Evolutionary conservation across 2,113 vertebrate genomes (phyloP).

Genomic region (Rhinoderma darwinii): DNA sequence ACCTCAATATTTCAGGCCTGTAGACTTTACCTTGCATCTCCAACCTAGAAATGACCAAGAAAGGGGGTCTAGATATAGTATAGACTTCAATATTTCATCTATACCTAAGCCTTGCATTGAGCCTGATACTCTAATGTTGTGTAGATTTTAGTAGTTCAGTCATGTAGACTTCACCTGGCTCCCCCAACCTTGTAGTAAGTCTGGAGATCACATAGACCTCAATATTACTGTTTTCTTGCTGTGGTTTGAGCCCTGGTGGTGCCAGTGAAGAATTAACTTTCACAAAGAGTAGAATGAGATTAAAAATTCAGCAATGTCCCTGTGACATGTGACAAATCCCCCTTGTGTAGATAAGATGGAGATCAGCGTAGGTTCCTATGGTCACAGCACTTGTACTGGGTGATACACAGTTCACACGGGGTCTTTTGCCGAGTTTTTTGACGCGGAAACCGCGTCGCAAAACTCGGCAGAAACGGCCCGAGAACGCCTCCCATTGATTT

Average conservation of each 20-base stretch:
- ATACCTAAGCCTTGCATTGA: not conserved
- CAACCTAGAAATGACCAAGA: not conserved
- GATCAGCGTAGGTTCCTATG: not conserved
- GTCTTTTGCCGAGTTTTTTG: too few species aligned
- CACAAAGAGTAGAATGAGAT: constrained; percentile 7
- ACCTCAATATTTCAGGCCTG: not conserved
- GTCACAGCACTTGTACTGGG: not conserved
- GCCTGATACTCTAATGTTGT: not conserved
- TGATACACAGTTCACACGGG: too few species aligned
- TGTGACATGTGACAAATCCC: constrained; percentile 6
- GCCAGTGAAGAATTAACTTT: constrained; percentile 30
- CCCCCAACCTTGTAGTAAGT: not conserved
- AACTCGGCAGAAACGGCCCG: too few species aligned
- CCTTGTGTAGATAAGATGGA: not conserved
- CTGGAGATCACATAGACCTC: not conserved
- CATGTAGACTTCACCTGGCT: not conserved
- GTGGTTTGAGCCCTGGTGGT: not conserved
- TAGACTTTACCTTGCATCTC: not conserved
- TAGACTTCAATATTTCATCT: not conserved
- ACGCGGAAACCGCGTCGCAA: too few species aligned
- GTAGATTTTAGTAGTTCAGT: not conserved
- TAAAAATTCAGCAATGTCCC: constrained; percentile 49
- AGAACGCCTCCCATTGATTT: too few species aligned
- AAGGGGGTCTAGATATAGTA: too few species aligned
- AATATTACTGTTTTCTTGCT: too few species aligned